Conservation (phyloP, 2,797 vertebrate species). For the Masticophis lateralis region DNA sequence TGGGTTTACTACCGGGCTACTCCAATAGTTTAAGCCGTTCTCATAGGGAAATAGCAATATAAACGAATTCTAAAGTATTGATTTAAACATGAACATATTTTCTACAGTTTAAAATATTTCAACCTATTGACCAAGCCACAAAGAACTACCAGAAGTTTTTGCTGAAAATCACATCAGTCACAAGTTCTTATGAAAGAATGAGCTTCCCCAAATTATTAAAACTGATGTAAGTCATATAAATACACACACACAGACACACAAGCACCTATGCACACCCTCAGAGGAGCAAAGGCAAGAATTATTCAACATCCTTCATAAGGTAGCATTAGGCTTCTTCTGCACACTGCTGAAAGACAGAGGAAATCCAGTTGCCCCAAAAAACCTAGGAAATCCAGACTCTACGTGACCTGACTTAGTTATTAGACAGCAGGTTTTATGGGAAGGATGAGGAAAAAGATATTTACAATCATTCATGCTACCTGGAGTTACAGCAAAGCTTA, state of each 20-base stretch:
- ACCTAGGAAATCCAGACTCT: slow-evolving; percentile 79
- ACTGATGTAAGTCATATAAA: neutral
- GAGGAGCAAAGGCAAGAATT: neutral
- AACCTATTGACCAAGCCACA: neutral
- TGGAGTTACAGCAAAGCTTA: slow-evolving; percentile 73
- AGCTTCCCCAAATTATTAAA: slow-evolving; percentile 36
- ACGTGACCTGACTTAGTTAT: slow-evolving; percentile 83
- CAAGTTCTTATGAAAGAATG: slow-evolving; percentile 29
- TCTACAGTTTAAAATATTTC: neutral
- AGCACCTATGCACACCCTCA: neutral
- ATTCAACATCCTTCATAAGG: slow-evolving; percentile 45
- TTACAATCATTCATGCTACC: slow-evolving; percentile 78
- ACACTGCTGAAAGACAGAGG: slow-evolving; percentile 63
- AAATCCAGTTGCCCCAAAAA: slow-evolving; percentile 75
- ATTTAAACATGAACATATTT: neutral
- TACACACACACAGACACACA: too few species aligned
- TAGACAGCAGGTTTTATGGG: slow-evolving; percentile 76
- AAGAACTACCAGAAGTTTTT: neutral
- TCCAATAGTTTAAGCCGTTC: neutral
- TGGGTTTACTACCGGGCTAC: neutral
- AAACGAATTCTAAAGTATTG: neutral
- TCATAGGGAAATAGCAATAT: neutral
- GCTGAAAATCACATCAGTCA: slow-evolving; percentile 23
- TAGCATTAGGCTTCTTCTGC: slow-evolving; percentile 46
- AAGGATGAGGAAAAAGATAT: slow-evolving; percentile 11